Base-by-base conservation (phyloP, 2,797 vertebrate genomes). In the Vespertilio murinus region DNA sequence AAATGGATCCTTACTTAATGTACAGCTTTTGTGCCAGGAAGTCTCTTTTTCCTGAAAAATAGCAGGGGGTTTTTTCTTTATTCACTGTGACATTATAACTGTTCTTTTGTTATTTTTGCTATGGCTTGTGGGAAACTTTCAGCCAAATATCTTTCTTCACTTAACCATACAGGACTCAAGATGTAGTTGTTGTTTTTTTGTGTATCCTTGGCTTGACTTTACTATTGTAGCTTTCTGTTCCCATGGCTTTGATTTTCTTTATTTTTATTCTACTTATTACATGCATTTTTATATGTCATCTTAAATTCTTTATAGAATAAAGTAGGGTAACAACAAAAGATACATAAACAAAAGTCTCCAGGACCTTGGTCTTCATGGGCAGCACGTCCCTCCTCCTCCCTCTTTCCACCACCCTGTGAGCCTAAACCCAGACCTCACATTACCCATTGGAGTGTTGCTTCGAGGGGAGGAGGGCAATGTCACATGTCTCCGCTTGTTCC, bases 371-470 rank as follows among this genome's bases (percentile, higher is more conserved):
- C 71, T 59, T 65, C 18, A 38, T 0, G 0, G 81, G 67, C 33
- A 89, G 45, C 22, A 70, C 3, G 2, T 17, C 35, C 64, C 67
- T 73, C 12, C 70, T 77, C 13, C 20, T 16, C 3, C 47, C 42
- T 2, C 0, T 8, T 16, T 79, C 30, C 67, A 9, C n/a, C 35
- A 23, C 5, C 23, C 52, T 35, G 7, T 0, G 3, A 71, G 67
- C 25, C 70, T n/a, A 64, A 73, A 79, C 73, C 35, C 80, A 83
- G 73, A 61, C 65, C 16, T 83, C 92, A 69, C 98, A 11, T 97
- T 98, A 99, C 99, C 99, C 98, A 99, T 99, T 9, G 99, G 99
- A 16, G 99, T 99, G 98, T 99, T 99, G 97, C 99, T 99, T 92
- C 99, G 99, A 70, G 99, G 99, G 3, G 99, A 99, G 17, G 99